These are phyloP conservation scores for Phytoseiulus persimilis DNA, from an alignment of 2,888 invertebrate genomes.

Conservation along the genomic window DNA sequence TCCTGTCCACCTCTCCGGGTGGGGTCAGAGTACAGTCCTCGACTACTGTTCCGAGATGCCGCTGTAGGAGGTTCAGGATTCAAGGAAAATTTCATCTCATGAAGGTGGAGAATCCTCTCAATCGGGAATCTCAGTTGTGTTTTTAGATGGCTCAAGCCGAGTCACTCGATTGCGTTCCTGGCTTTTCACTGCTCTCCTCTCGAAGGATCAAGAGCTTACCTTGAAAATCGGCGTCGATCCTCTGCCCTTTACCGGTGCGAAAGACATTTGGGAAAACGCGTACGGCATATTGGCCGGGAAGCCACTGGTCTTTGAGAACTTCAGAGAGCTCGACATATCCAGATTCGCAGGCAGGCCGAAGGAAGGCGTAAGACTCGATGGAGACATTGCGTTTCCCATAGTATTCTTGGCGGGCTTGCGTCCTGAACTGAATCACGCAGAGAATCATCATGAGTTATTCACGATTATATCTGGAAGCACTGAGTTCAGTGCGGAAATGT, in stretches of 20 bases:
- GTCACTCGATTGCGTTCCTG: background rate
- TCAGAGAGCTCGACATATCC: background rate
- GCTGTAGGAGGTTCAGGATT: no score
- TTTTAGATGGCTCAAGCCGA: background rate
- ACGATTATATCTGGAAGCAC: no score
- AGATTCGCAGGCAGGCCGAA: background rate
- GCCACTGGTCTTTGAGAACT: background rate
- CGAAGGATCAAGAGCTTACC: background rate
- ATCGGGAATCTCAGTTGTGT: no score
- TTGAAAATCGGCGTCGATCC: conserved; percentile 32
- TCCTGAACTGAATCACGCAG: background rate
- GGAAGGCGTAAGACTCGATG: background rate
- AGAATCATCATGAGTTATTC: background rate
- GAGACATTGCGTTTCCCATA: background rate
- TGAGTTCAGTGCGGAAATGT: no score
- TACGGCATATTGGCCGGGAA: background rate
- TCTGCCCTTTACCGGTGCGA: conserved; percentile 1
- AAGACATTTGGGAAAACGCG: conserved; percentile 14
- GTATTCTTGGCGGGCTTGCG: background rate
- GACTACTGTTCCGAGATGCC: no score
- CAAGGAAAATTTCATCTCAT: no score
- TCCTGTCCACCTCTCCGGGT: no score
- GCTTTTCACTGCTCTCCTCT: background rate
- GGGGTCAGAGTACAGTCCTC: no score
- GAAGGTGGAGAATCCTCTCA: no score